Conservation (phyloP, 1,140 invertebrate species). For the Cataglyphis hispanica region DNA sequence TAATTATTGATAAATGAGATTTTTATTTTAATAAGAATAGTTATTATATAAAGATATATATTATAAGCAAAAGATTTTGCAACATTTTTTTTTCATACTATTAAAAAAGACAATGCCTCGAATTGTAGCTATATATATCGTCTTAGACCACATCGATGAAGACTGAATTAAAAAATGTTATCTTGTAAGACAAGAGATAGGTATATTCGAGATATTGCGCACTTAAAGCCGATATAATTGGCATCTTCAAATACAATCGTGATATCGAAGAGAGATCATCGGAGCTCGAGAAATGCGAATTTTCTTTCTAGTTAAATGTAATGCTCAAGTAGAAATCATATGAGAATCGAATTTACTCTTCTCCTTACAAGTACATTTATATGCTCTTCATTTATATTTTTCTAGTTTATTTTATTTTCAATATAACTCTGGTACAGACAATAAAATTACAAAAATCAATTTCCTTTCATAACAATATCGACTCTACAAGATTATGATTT, state of each 20-base stretch:
- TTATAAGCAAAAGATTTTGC: neutral
- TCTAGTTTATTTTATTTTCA: neutral
- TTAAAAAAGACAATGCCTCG: neutral
- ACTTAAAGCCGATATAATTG: slow-evolving; percentile 23
- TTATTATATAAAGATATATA: neutral
- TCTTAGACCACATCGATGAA: slow-evolving; percentile 21
- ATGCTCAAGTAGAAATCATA: neutral
- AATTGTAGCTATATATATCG: neutral
- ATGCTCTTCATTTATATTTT: slow-evolving; percentile 9
- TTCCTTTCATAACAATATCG: slow-evolving; percentile 5
- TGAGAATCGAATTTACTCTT: neutral
- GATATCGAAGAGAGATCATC: slow-evolving; percentile 4
- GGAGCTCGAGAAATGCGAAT: slow-evolving; percentile 2
- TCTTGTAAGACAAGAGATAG: slow-evolving; percentile 20
- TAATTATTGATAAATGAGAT: neutral
- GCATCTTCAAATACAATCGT: slow-evolving; percentile 27
- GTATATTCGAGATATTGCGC: slow-evolving; percentile 19
- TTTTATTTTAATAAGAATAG: neutral
- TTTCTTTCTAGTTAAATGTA: slow-evolving; percentile 28
- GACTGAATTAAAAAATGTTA: slow-evolving; percentile 30
- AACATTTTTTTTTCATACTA: neutral
- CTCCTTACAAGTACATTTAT: neutral
- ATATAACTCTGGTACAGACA: neutral
- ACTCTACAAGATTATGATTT: slow-evolving; percentile 5
- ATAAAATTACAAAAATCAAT: neutral